A percentile compares a stretch with the other conserved stretches of the same genome.
These are phyloP conservation scores for Phalacrocorax carbo DNA, from an alignment of 2,113 vertebrate species.

Conservation along the genomic window DNA sequence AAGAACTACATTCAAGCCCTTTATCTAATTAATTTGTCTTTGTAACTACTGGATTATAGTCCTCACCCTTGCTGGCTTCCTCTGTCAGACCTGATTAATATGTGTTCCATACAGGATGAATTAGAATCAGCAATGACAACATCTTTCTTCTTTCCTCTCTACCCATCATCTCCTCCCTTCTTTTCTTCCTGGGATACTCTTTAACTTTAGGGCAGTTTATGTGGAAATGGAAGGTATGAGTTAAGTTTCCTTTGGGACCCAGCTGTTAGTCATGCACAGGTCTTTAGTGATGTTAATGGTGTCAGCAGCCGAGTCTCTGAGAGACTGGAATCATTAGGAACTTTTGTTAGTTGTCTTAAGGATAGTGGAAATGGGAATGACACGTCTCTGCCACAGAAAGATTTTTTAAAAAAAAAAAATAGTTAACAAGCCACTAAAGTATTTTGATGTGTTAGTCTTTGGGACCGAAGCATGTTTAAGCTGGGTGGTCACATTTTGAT, in stretches of 20 bases:
- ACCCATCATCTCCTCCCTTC: background rate
- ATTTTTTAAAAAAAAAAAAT: background rate
- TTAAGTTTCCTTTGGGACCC: slow-evolving; percentile 17
- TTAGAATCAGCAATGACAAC: background rate
- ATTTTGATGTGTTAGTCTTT: background rate
- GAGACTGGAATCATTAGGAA: background rate
- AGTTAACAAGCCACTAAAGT: background rate
- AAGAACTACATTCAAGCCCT: background rate
- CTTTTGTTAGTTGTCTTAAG: background rate
- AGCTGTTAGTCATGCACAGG: background rate
- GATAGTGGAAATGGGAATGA: background rate
- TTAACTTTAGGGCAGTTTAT: background rate
- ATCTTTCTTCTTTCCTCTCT: background rate
- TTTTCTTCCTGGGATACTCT: slow-evolving; percentile 14
- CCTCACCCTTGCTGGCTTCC: background rate
- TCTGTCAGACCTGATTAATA: background rate
- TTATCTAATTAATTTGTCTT: background rate
- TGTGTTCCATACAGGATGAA: background rate
- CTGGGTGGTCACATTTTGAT: background rate
- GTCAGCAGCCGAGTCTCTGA: background rate
- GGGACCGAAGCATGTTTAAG: background rate
- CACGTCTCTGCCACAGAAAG: background rate
- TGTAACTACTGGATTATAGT: background rate
- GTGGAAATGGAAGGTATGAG: slow-evolving; percentile 34
- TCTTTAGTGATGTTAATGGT: background rate